Evolutionary conservation across 1,140 invertebrate genomes (phyloP).

Genomic region (Lethrus apterus): DNA sequence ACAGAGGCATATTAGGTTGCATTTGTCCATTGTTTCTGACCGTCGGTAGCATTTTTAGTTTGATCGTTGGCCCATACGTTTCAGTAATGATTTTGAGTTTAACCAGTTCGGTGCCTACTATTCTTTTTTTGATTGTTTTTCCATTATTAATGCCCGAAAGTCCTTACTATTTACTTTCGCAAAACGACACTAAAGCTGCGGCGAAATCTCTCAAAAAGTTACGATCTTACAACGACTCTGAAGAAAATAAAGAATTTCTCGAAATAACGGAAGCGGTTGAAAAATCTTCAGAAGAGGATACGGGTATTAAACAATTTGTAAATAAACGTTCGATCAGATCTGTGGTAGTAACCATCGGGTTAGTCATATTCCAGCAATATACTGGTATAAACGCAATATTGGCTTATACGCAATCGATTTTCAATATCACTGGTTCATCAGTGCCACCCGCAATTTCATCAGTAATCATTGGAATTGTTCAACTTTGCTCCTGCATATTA

Average conservation of each 20-base stretch:
- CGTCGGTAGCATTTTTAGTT: constrained; percentile 26
- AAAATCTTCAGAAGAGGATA: constrained; percentile 28
- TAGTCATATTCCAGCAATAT: constrained; percentile 83
- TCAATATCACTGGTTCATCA: constrained; percentile 51
- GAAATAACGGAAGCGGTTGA: constrained; percentile 45
- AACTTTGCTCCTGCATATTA: constrained; percentile 54
- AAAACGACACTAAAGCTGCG: constrained; percentile 53
- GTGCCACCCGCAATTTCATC: constrained; percentile 55
- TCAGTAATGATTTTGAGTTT: constrained; percentile 37
- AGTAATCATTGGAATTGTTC: constrained; percentile 67
- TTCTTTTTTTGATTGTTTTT: constrained; percentile 6
- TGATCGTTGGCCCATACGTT: constrained; percentile 25
- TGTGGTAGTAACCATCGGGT: constrained; percentile 61
- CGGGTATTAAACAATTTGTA: constrained; percentile 1
- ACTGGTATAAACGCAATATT: constrained; percentile 57
- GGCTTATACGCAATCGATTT: constrained; percentile 74
- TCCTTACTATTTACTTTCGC: constrained; percentile 58
- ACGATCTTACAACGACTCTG: constrained; percentile 39
- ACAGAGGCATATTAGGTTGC: constrained; percentile 47
- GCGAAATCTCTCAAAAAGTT: constrained; percentile 53
- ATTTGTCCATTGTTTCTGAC: constrained; percentile 22
- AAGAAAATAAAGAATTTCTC: constrained; percentile 45
- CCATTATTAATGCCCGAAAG: no score
- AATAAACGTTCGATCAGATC: constrained; percentile 44
- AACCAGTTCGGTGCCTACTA: background rate